These are phyloP conservation scores for Cryptocephalus primarius DNA, from an alignment of 2,888 invertebrate genomes.

Conservation along the genomic window DNA sequence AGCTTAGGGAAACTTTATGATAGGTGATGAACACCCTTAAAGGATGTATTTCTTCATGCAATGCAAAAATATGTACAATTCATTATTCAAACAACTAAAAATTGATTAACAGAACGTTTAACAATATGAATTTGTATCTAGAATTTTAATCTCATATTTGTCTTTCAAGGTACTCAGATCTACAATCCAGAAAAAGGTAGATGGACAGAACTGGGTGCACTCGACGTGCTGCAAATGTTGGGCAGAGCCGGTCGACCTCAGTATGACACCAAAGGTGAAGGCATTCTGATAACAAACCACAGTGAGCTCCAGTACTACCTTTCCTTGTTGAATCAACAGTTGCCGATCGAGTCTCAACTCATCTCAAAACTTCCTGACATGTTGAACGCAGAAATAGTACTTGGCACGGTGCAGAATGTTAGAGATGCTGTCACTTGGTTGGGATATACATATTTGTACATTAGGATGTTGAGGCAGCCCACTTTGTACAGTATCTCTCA, in stretches of 20 bases:
- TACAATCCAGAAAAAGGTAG: conserved; percentile 97
- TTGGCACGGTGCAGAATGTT: conserved; percentile 83
- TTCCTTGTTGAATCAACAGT: conserved; percentile 92
- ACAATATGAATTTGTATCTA: too few relatives aligned
- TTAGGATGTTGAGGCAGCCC: conserved; percentile 81
- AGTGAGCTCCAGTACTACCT: conserved; percentile 97
- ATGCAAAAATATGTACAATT: too few relatives aligned
- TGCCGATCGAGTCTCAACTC: conserved; percentile 96
- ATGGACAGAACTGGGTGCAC: conserved; percentile 94
- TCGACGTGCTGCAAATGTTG: conserved; percentile 97
- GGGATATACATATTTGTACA: conserved; percentile 94
- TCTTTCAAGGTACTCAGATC: conserved; percentile 66
- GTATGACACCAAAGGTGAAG: conserved; percentile 94
- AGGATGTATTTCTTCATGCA: too few relatives aligned
- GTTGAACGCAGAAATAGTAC: conserved; percentile 94
- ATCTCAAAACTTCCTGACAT: conserved; percentile 89
- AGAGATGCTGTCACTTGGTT: conserved; percentile 88
- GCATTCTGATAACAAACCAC: conserved; percentile 97
- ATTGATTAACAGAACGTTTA: too few relatives aligned
- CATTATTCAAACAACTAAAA: too few relatives aligned
- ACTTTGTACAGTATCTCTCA: conserved; percentile 78
- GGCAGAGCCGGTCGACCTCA: conserved; percentile 97
- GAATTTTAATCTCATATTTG: conserved; percentile 35
- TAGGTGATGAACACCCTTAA: too few relatives aligned
- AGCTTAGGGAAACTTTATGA: too few relatives aligned